Percentiles rank a stretch among this genome's conserved stretches.
These are phyloP conservation scores for Apostichopus californicus DNA, from an alignment of 35 echinoderm and acorn worm species.

Conservation along the genomic window DNA sequence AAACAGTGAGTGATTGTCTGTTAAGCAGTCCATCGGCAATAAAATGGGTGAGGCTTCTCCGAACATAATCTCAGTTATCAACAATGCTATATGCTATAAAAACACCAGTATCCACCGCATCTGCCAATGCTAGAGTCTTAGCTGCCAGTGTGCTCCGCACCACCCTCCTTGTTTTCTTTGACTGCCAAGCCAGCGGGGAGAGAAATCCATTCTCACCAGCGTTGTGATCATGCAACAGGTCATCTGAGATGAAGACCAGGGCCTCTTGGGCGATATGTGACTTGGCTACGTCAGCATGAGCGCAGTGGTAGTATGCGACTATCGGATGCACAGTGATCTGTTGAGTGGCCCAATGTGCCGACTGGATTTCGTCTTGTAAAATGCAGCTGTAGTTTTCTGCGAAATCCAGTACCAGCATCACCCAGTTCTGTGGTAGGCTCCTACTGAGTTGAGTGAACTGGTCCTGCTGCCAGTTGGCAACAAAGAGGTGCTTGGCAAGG, in stretches of 20 bases:
- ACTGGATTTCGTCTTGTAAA: constrained; percentile 46
- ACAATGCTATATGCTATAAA: too few species aligned
- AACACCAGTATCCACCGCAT: too few species aligned
- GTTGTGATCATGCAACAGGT: constrained; percentile 48
- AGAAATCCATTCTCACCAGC: too few species aligned
- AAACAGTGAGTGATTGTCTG: too few species aligned
- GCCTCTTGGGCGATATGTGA: constrained; percentile 16
- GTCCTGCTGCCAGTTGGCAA: constrained; percentile 62
- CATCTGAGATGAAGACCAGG: constrained; percentile 17
- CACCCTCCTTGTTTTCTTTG: too few species aligned
- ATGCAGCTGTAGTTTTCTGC: constrained; percentile 51
- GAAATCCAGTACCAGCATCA: constrained; percentile 52
- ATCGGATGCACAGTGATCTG: constrained; percentile 52
- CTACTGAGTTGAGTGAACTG: constrained; percentile 35
- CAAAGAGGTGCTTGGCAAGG: constrained; percentile 60
- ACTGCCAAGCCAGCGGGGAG: too few species aligned
- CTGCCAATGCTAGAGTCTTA: too few species aligned
- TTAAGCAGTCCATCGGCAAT: too few species aligned
- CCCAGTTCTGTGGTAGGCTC: constrained; percentile 40
- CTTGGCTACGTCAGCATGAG: neutral
- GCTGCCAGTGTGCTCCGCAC: too few species aligned
- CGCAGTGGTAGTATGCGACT: constrained; percentile 27
- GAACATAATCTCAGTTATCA: too few species aligned
- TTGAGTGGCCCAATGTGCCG: constrained; percentile 34
- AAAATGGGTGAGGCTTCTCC: too few species aligned